A percentile compares a stretch with the other conserved stretches of the same genome.
phyloP scores from a whole-genome alignment of 2,113 vertebrate species.

The Corythornis madagascariensis region DNA sequence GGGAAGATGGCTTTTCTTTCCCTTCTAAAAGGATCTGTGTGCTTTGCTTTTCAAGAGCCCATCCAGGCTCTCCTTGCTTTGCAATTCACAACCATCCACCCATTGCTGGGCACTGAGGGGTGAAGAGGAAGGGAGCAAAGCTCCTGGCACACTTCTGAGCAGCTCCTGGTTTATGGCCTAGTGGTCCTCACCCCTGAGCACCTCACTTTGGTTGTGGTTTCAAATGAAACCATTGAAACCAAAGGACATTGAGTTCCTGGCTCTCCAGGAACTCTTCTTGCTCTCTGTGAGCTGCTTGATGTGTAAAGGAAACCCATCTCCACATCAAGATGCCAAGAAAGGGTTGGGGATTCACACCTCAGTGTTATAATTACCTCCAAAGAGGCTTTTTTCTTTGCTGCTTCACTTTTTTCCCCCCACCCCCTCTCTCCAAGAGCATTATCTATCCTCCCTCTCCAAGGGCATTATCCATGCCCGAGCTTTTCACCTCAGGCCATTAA shows the following conservation, averaged over 20 bases:
- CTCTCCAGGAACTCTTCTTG: not conserved
- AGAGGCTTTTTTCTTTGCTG: not conserved
- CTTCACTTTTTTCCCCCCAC: not conserved
- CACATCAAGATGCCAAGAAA: not conserved
- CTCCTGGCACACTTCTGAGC: not conserved
- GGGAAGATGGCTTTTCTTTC: not conserved
- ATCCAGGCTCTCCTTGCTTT: not conserved
- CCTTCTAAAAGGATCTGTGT: not conserved
- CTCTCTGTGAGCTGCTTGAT: not conserved
- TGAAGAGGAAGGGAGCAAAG: not conserved
- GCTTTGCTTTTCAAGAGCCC: not conserved
- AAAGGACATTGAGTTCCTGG: not conserved
- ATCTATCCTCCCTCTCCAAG: not conserved
- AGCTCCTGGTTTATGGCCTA: not conserved
- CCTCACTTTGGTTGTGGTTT: not conserved
- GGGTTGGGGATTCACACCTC: fast-evolving
- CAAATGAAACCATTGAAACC: not conserved
- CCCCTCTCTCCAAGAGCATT: not conserved
- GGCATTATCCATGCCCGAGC: not conserved
- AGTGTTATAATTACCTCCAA: not conserved
- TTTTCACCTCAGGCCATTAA: conserved; percentile 60
- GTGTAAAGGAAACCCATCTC: conserved; percentile 13
- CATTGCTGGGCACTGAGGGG: not conserved
- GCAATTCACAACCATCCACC: not conserved
- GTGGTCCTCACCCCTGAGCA: not conserved